Percentiles rank a stretch among this genome's conserved stretches.
phyloP scores from a whole-genome alignment of 2,888 invertebrate genomes.

The Troides aeacus region DNA sequence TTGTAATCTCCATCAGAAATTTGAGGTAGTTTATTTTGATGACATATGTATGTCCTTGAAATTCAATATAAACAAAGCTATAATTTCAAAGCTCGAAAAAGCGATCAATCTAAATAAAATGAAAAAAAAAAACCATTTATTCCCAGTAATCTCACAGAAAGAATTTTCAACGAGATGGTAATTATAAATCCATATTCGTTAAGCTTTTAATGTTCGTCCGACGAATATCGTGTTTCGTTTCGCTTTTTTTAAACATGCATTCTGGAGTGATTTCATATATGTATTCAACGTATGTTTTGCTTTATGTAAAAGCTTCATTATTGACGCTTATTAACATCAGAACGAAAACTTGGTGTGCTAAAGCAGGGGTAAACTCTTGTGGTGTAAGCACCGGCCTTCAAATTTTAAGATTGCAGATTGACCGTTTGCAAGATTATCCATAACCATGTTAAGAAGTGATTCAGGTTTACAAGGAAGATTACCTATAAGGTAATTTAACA shows the following conservation, averaged over 20 bases:
- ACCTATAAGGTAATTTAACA: not conserved
- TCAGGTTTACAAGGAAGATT: not conserved
- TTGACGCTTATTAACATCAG: not conserved
- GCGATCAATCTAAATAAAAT: not conserved
- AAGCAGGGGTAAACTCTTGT: no score
- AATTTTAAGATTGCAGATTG: no score
- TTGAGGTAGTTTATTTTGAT: no score
- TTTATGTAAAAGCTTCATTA: not conserved
- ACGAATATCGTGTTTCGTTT: slow-evolving; percentile 16
- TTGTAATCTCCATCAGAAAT: no score
- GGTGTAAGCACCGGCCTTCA: no score
- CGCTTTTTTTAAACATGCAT: slow-evolving; percentile 13
- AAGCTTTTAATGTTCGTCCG: slow-evolving; percentile 28
- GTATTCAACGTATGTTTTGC: not conserved
- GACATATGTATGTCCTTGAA: no score
- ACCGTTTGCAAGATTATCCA: no score
- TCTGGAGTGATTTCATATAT: not conserved
- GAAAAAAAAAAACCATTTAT: slow-evolving; percentile 15
- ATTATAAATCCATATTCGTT: slow-evolving; percentile 29
- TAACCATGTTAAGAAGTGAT: not conserved
- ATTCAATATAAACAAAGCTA: not conserved
- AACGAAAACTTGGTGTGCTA: not conserved
- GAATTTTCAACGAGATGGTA: slow-evolving; percentile 25
- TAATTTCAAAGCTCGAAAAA: not conserved
- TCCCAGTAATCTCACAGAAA: slow-evolving; percentile 27